Conservation (phyloP, 2,113 vertebrate genomes). For the Rhinolophus sinicus region DNA sequence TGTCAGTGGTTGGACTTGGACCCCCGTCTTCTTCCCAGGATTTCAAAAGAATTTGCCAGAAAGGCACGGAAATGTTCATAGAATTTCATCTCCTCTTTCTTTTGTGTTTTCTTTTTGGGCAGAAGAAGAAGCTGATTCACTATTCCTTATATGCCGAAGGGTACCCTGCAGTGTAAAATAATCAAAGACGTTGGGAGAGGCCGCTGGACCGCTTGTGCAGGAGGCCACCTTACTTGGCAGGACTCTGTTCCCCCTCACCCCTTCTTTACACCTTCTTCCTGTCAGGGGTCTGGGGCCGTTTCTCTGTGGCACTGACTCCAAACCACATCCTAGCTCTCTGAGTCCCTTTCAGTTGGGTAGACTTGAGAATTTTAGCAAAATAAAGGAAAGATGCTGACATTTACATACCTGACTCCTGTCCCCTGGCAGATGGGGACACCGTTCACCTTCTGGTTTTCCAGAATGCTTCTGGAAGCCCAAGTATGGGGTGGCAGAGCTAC, state of each 20-base stretch:
- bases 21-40: background rate
- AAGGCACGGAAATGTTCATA: background rate
- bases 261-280: background rate
- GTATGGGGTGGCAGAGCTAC: background rate
- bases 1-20: background rate
- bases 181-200: background rate
- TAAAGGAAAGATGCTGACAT: background rate
- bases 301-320: background rate
- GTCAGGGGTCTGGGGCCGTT: background rate
- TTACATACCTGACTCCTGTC: background rate
- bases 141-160: background rate
- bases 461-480: background rate
- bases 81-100: background rate
- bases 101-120: background rate
- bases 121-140: background rate
- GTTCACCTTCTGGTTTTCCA: background rate
- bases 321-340: background rate
- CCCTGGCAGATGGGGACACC: background rate
- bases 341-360: background rate
- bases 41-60: background rate
- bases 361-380: background rate
- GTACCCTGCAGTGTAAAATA: background rate
- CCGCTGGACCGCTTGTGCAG: fast-evolving
- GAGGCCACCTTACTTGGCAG: background rate
- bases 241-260: background rate